A percentile compares a stretch with the other conserved stretches of the same genome.
Conservation (phyloP, 37 sponge, comb jelly and placozoan species). For the Diacarnus erythraeanus region DNA sequence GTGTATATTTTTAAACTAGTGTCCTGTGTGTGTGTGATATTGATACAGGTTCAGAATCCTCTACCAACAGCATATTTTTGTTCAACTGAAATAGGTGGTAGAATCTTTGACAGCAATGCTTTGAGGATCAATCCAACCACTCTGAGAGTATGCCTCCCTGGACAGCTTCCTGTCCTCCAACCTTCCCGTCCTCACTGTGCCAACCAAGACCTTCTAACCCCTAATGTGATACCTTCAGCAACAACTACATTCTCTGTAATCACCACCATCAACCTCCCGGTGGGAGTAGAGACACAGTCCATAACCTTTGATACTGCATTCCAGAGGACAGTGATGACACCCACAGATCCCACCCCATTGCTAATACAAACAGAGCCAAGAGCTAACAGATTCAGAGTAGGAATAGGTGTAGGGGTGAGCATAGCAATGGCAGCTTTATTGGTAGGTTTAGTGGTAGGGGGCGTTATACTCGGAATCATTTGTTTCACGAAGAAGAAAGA, state of each 20-base stretch:
- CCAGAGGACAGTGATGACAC: neutral
- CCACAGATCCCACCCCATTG: neutral
- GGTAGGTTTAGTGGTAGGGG: no score
- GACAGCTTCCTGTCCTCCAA: neutral
- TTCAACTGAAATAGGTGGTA: neutral
- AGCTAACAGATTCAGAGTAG: neutral
- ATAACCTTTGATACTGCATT: neutral
- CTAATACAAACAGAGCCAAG: neutral
- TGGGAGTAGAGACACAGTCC: neutral
- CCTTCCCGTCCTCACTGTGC: neutral
- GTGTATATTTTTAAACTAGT: neutral
- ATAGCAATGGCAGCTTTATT: neutral
- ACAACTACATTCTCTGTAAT: neutral
- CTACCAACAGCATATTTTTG: conserved; percentile 7
- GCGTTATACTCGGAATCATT: neutral
- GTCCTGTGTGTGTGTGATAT: neutral
- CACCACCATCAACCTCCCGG: neutral
- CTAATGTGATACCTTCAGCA: neutral
- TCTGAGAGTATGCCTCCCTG: neutral
- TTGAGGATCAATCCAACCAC: neutral
- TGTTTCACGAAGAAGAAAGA: neutral
- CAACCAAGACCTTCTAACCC: neutral
- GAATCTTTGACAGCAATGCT: neutral
- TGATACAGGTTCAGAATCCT: neutral
- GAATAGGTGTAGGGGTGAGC: neutral